Base-by-base conservation (phyloP, 2,888 invertebrate species). In the Polymixis lichenea region DNA sequence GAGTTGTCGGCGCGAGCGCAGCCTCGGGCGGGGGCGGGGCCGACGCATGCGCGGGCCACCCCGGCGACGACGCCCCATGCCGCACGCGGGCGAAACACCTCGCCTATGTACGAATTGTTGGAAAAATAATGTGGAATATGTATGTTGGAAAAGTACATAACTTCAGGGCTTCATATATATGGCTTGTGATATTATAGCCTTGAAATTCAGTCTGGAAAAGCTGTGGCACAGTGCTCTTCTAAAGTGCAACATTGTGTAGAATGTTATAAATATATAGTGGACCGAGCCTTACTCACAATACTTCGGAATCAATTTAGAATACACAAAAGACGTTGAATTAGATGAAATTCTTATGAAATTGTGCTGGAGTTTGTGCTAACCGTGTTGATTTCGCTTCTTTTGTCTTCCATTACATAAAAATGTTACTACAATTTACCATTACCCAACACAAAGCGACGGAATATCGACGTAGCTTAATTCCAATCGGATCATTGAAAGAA, bases 31-130 rank as follows among this genome's bases (percentile, higher is more conserved):
- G 89, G 93, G 96, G 95, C 95, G 95, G 95, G 90, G 91, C 91
- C 90, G 92, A 92, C 92, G 93, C 92, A 92, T 90, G 91, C 92
- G 90, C 93, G 91, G 95, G 94, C 96, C 95, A 95, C 96, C 96
- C 95, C 90, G 91, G 88, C 91, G 95, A 92, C 89, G 92, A 93
- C 95, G 95, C 94, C 94, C 95, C 90, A 86, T 91, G 89, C 92
- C 89, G 90, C 89, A 90, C 90, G 88, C 90, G 86, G 83, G 85
- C 83, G 82, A 86, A 81, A 85, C 87, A 86, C 84, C 80, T 85
- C 66, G 64, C 76, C 80, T 87, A 86, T 86, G 74, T 83, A 83
- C 62, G 65, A 77, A 80, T 78, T 83, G 64, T 62, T 69, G 80
- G 77, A 83, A 86, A 86, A 82, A 80, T 62, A 8, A 77, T 75